Base-by-base conservation (phyloP, 2,797 vertebrate genomes). In the Crocidura indochinensis region DNA sequence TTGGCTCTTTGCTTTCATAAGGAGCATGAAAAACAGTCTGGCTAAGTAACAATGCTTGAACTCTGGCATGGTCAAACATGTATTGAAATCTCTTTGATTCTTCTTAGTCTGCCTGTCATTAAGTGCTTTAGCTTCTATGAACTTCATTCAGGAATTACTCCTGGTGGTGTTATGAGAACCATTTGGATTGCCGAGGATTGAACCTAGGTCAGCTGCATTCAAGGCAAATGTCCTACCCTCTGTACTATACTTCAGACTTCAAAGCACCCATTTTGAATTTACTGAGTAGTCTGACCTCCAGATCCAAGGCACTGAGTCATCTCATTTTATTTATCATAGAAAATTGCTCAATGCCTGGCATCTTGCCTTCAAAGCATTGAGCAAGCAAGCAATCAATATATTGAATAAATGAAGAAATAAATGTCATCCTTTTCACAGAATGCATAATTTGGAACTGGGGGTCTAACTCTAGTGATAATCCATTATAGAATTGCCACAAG, bases 361-460 rank as follows among this genome's bases (percentile, higher is more conserved):
- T 44, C 69, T 12, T 85, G 60, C 6, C 4, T 81, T 64, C n/a
- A 49, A 3, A 26, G 27, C 64, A 60, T 74, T 75, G 27, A 93
- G 46, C 62, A 47, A 46, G n/a, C 26, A 14, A 68, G 79, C 69
- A 56, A 46, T 77, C 51, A 64, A 46, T 65, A 19, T 72, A 19
- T 72, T 56, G n/a, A 93, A 56, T 38, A 76, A 86, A 64, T 64
- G 22, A 71, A 79, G 20, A 87, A 65, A 44, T 82, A 91, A 79
- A n/a, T 53, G 71, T 47, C 46, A 56, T 77, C 49, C 24, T 71
- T 85, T 80, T 91, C 60, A 80, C 69, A 88, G 27, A 60, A 73
- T 20, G 10, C 20, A 20, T 76, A 29, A 20, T 77, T 77, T 80
- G 62, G 20, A 51, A 64, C 62, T 65, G 27, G 27, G 24, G 19